Evolutionary conservation across 30 jellyfish, hydroid and myxozoan species (phyloP).

Genomic region (Turritopsis rubra): DNA sequence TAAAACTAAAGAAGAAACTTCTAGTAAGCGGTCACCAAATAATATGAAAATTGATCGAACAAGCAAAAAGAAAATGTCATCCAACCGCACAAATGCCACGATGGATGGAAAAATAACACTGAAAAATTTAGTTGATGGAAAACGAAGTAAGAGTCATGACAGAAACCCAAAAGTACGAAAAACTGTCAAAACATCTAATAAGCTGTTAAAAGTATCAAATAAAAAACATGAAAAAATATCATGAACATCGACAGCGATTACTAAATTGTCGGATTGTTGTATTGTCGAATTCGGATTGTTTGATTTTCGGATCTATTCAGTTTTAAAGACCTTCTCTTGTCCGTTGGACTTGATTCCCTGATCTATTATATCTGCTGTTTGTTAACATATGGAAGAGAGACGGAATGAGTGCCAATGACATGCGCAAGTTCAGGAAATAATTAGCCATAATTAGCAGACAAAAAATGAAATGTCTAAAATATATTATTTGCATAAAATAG

Average conservation of each 20-base stretch:
- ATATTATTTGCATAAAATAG: too few species aligned
- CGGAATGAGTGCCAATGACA: too few species aligned
- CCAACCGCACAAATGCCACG: neutral
- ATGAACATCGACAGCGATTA: neutral
- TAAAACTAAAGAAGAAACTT: slow-evolving; percentile 1
- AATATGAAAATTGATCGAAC: too few species aligned
- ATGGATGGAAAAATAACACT: neutral
- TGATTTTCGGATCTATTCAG: too few species aligned
- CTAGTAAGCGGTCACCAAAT: slow-evolving; percentile 2
- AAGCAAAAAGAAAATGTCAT: neutral
- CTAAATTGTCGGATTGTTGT: too few species aligned
- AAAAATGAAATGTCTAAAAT: too few species aligned
- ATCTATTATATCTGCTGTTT: too few species aligned
- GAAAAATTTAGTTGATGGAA: neutral
- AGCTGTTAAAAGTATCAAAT: neutral
- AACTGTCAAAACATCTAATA: neutral
- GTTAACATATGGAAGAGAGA: too few species aligned
- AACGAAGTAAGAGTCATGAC: neutral
- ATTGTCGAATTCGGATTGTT: neutral
- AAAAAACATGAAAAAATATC: neutral
- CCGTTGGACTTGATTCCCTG: too few species aligned
- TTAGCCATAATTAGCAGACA: too few species aligned
- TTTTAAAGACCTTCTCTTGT: too few species aligned
- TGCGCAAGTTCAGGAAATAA: too few species aligned
- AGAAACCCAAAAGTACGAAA: neutral